Percentiles rank a stretch among this genome's conserved stretches.
These are phyloP conservation scores for Meleagris gallopavo DNA, from an alignment of 2,113 vertebrate species.

Conservation along the genomic window DNA sequence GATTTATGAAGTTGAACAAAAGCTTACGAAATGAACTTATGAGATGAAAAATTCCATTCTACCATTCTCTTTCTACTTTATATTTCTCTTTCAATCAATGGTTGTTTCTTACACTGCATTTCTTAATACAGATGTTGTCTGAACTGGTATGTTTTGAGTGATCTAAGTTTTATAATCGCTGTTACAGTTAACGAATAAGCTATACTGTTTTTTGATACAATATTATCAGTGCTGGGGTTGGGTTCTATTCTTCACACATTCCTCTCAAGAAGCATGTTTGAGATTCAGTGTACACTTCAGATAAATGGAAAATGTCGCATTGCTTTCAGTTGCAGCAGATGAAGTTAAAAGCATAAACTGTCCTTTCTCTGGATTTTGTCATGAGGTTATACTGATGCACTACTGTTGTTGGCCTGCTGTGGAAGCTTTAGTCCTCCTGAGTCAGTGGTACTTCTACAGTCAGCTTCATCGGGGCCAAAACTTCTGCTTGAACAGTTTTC, in stretches of 20 bases:
- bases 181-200: neutral
- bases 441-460: neutral
- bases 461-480: neutral
- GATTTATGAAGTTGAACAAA: neutral
- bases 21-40: neutral
- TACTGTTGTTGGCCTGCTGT: neutral
- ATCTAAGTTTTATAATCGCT: too few relatives aligned
- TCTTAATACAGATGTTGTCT: neutral
- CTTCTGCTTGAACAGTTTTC: neutral
- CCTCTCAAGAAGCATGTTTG: neutral
- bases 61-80: neutral
- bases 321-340: neutral
- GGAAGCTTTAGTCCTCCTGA: neutral
- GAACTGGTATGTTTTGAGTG: neutral
- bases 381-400: neutral
- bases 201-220: neutral
- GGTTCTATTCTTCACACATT: neutral
- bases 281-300: neutral
- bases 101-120: neutral
- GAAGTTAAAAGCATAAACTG: conserved; percentile 14
- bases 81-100: neutral
- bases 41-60: neutral
- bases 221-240: neutral
- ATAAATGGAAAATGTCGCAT: conserved; percentile 3
- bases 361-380: neutral